phyloP scores from a whole-genome alignment of 1,140 invertebrate species.

The Drosophila athabasca region DNA sequence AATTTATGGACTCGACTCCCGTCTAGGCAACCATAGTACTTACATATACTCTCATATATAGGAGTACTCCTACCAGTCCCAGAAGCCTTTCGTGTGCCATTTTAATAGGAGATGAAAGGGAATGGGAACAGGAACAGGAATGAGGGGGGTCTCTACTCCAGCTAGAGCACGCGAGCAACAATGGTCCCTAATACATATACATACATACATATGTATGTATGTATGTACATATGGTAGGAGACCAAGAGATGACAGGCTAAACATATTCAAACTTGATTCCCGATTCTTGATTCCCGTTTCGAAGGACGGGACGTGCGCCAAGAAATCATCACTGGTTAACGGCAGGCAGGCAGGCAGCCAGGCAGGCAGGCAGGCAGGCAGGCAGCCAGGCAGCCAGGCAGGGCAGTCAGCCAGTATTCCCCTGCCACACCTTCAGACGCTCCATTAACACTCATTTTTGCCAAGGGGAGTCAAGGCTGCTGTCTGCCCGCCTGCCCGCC shows the following conservation, averaged over 20 bases:
- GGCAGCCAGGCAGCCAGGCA: too few relatives aligned
- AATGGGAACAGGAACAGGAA: too few relatives aligned
- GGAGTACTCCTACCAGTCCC: not conserved
- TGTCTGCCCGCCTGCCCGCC: too few relatives aligned
- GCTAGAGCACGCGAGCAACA: slow-evolving; percentile 38
- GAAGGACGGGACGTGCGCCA: slow-evolving; percentile 14
- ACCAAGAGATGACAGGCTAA: slow-evolving; percentile 33
- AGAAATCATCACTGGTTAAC: slow-evolving; percentile 43
- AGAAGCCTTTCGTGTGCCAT: slow-evolving; percentile 57
- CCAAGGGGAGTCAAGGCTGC: slow-evolving; percentile 6
- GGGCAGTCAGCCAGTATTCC: slow-evolving; percentile 25
- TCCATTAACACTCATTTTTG: slow-evolving; percentile 40
- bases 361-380: too few relatives aligned
- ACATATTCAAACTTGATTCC: slow-evolving; percentile 31
- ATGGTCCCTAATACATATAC: slow-evolving; percentile 29
- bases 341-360: too few relatives aligned
- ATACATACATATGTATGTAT: too few relatives aligned
- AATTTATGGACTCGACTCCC: slow-evolving; percentile 45
- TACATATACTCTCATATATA: not conserved
- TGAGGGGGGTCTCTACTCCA: slow-evolving; percentile 13
- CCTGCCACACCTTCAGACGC: slow-evolving; percentile 41
- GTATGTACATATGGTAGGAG: slow-evolving; percentile 10
- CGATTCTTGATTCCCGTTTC: slow-evolving; percentile 17
- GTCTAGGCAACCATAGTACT: slow-evolving; percentile 31
- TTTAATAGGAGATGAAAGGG: slow-evolving; percentile 45